phyloP scores from a whole-genome alignment of 2,888 invertebrate species.

The Thecocarcelia acutangulata region DNA sequence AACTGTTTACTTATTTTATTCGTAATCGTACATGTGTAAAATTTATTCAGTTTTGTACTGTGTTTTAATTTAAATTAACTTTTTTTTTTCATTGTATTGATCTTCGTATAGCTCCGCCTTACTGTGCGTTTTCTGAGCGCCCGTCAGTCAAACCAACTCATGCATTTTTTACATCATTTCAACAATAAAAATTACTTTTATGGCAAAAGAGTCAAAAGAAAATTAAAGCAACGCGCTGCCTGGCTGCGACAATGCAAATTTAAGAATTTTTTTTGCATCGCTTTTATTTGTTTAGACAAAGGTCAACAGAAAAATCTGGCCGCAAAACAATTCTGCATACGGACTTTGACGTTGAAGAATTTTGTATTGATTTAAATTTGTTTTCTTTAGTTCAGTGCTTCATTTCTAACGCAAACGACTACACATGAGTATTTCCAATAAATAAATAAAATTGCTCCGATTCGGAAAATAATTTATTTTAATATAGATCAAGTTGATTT shows the following conservation, averaged over 20 bases:
- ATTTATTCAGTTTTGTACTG: conserved; percentile 16
- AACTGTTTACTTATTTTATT: neutral
- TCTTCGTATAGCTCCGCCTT: conserved; percentile 22
- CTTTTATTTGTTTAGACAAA: neutral
- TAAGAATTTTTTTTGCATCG: neutral
- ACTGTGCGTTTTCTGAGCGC: conserved; percentile 15
- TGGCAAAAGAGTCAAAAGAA: conserved; percentile 22
- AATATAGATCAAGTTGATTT: too few species aligned
- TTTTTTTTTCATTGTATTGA: conserved; percentile 32
- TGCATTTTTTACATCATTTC: conserved; percentile 28
- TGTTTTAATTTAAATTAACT: conserved; percentile 39
- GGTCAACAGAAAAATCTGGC: too few species aligned
- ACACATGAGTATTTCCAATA: too few species aligned
- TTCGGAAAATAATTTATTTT: too few species aligned
- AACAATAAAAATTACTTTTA: conserved; percentile 43
- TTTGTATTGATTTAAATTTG: too few species aligned
- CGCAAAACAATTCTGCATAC: too few species aligned
- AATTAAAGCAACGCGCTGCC: conserved; percentile 16
- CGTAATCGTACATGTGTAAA: conserved; percentile 26
- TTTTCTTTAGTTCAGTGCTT: too few species aligned
- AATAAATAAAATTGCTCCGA: too few species aligned
- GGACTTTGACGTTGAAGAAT: too few species aligned
- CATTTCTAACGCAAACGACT: too few species aligned
- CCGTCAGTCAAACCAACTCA: conserved; percentile 23
- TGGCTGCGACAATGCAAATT: conserved; percentile 49